Base-by-base conservation (phyloP, 2,113 vertebrate genomes). In the Rhinolophus ferrumequinum region DNA sequence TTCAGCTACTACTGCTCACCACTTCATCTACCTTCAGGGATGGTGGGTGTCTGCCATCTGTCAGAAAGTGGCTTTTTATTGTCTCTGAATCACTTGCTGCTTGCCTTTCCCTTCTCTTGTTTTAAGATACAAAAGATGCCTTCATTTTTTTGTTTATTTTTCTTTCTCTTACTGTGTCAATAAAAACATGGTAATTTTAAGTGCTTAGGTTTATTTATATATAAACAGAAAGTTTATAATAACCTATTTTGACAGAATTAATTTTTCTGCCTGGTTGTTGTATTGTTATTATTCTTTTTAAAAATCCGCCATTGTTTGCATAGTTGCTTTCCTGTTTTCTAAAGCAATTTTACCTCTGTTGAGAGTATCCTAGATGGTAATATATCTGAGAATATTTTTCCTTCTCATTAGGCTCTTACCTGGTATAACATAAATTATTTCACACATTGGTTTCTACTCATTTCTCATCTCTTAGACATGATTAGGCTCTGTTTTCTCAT, bases 151-250 rank as follows among this genome's bases (percentile, higher is more conserved):
- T 60, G 2, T 83, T 93, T 30, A 28, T 35, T 70, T 58, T 38
- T 64, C 21, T 88, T n/a, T 93, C 33, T 84, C 58, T 88, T 5
- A 30, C 12, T 33, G 10, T 86, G 15, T 82, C 69, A 81, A 2
- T 38, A 18, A 93, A 93, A 93, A 84, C n/a, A 75, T 83, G 52
- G 82, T 92, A 88, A 73, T 93, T 88, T 83, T 85, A 80, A 96
- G 64, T 82, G 52, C 58, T 84, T 96, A 88, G 28, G 52, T 89
- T 87, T 84, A 60, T 75, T 94, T 94, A 64, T 11, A 1, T 82
- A 84, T 44, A 76, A 92, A 90, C 1, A 35, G 22, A 62, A 88
- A 88, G 66, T 96, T 94, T 88, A 38, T 8, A 81, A 12, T 93
- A 77, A 88, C 52, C 73, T 77, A 19, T 92, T 81, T 92, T 70